phyloP scores from a whole-genome alignment of 2,797 vertebrate species.

The Acipenser ruthenus region DNA sequence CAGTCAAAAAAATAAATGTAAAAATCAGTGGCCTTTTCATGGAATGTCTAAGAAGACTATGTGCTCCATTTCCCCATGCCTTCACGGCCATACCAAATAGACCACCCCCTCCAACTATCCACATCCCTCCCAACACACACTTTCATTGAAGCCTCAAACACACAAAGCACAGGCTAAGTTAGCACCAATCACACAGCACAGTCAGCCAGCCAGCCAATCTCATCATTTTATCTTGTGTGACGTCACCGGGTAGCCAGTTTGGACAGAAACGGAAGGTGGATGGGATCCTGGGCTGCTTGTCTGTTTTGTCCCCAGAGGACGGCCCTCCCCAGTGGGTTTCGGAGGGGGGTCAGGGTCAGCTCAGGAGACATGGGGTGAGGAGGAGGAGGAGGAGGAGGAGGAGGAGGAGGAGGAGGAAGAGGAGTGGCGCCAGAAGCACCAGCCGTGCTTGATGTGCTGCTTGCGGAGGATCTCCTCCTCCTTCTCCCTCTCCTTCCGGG shows the following conservation, averaged over 20 bases:
- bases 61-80: no score
- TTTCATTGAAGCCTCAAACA: no score
- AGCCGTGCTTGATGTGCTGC: slow-evolving; percentile 75
- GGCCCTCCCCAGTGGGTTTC: not conserved
- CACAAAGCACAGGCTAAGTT: slow-evolving; percentile 30
- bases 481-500: slow-evolving; percentile 72
- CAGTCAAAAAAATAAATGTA: no score
- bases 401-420: slow-evolving; percentile 34
- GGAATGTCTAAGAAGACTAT: no score
- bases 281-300: slow-evolving; percentile 9
- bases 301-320: no score
- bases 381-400: no score
- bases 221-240: slow-evolving; percentile 23
- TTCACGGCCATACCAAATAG: no score
- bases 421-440: slow-evolving; percentile 80
- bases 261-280: slow-evolving; percentile 2
- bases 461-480: slow-evolving; percentile 81
- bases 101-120: no score
- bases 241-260: no score
- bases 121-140: no score
- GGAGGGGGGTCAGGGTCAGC: slow-evolving; percentile 3
- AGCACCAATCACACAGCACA: slow-evolving; percentile 33
- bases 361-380: slow-evolving; percentile 62
- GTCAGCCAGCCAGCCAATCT: slow-evolving; percentile 32
- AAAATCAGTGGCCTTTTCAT: no score